phyloP scores from a whole-genome alignment of 1,140 invertebrate genomes.

The Vollenhovia emeryi region DNA sequence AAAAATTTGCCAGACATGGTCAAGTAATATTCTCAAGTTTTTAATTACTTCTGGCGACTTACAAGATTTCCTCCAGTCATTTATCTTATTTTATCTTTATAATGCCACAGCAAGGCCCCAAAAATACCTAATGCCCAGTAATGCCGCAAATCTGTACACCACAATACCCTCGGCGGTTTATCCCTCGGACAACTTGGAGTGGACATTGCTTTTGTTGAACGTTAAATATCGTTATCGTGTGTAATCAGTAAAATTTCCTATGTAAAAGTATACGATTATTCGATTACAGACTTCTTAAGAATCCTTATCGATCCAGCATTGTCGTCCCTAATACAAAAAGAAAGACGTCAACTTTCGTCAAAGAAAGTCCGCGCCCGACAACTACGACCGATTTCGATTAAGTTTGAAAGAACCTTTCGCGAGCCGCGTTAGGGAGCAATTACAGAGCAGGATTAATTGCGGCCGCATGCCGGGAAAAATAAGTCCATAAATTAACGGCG shows the following conservation, averaged over 20 bases:
- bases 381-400: slow-evolving; percentile 70
- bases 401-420: slow-evolving; percentile 69
- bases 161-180: no score
- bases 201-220: neutral
- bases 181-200: no score
- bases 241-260: neutral
- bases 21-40: no score
- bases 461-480: slow-evolving; percentile 75
- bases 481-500: slow-evolving; percentile 79
- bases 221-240: neutral
- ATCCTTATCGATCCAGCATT: slow-evolving; percentile 21
- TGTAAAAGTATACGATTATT: neutral
- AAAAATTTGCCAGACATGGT: no score
- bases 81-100: no score
- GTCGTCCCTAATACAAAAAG: neutral
- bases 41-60: no score
- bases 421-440: slow-evolving; percentile 73
- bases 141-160: no score
- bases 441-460: slow-evolving; percentile 78
- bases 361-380: slow-evolving; percentile 56
- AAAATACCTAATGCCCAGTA: no score
- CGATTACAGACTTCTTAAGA: neutral
- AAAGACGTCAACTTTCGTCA: slow-evolving; percentile 16
- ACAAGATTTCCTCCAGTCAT: no score
- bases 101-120: no score